Evolutionary conservation across 2,797 vertebrate genomes (phyloP).

Genomic region (Brotogeris chrysoptera): DNA sequence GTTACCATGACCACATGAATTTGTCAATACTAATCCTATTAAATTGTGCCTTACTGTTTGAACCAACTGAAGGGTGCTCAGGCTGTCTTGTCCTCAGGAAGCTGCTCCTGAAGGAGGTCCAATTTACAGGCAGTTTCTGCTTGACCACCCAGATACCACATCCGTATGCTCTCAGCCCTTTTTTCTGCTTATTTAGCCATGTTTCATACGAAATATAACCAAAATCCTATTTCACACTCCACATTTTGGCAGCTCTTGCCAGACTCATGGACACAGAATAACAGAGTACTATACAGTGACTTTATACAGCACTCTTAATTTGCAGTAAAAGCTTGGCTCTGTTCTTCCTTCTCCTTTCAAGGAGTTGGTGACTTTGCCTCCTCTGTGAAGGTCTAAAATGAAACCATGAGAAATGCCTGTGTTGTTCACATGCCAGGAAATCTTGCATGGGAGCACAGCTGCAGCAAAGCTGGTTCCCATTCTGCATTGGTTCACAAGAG

Average conservation of each 20-base stretch:
- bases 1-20: neutral
- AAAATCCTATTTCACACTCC: conserved; percentile 43
- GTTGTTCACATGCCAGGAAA: neutral
- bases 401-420: neutral
- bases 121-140: neutral
- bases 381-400: neutral
- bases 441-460: neutral
- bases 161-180: neutral
- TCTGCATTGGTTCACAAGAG: neutral
- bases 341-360: neutral
- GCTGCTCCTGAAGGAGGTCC: neutral
- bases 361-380: neutral
- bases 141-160: conserved; percentile 2
- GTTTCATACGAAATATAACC: neutral
- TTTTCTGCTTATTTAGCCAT: neutral
- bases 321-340: neutral
- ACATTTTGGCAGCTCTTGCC: neutral
- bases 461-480: neutral
- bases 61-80: neutral
- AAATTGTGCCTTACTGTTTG: neutral
- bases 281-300: neutral
- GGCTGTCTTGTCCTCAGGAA: neutral
- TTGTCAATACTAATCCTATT: neutral
- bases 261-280: neutral
- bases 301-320: neutral